Percentiles rank a stretch among this genome's conserved stretches.
phyloP scores from a whole-genome alignment of 2,113 vertebrate species.

The Platysteira castanea region DNA sequence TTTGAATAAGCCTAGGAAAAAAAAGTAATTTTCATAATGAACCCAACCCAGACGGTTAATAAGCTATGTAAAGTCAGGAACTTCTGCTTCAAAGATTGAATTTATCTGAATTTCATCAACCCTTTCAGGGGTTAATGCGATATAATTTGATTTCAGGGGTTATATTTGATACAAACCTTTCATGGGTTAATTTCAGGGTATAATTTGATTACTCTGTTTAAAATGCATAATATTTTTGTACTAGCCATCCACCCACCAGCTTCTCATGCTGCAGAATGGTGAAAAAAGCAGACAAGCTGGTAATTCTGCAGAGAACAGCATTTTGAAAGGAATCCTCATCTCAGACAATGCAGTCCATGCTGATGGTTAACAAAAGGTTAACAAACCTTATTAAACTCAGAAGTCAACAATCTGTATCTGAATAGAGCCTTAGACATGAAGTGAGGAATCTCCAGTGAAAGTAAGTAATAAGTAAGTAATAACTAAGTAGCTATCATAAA shows the following conservation, averaged over 20 bases:
- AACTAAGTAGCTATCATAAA: neutral
- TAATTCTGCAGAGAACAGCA: neutral
- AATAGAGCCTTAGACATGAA: neutral
- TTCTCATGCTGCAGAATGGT: neutral
- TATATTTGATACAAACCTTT: neutral
- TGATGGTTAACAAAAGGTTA: neutral
- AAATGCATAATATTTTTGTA: neutral
- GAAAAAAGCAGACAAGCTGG: neutral
- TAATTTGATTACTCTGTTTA: neutral
- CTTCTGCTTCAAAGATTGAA: neutral
- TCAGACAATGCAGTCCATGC: neutral
- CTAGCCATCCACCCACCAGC: neutral
- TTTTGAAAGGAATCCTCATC: neutral
- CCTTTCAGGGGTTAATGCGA: neutral
- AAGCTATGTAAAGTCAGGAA: neutral
- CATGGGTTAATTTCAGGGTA: neutral
- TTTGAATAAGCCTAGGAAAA: neutral
- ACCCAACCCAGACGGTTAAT: neutral
- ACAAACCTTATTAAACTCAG: neutral
- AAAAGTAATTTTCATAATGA: neutral
- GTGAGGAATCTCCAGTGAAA: neutral
- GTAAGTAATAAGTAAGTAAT: no score
- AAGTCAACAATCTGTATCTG: neutral
- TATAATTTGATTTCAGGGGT: neutral
- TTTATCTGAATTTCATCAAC: neutral